phyloP scores from a whole-genome alignment of 2,888 invertebrate species.

The Diadromus collaris region DNA sequence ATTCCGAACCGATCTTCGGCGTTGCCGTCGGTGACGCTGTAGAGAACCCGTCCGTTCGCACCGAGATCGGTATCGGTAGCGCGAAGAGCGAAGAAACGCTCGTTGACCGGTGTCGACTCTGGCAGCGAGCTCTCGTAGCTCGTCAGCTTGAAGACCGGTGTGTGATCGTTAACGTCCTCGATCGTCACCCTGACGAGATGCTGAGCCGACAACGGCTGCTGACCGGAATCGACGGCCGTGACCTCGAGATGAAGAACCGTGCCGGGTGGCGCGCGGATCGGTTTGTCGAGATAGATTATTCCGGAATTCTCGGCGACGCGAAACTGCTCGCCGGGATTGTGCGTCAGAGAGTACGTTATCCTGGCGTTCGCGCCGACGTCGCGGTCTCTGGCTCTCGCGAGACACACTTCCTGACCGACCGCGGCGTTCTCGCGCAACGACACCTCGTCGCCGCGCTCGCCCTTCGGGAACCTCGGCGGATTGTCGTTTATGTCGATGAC shows the following conservation, averaged over 20 bases:
- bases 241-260: conserved; percentile 88
- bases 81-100: conserved; percentile 93
- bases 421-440: conserved; percentile 93
- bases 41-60: conserved; percentile 89
- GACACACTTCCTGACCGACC: conserved; percentile 95
- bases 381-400: conserved; percentile 92
- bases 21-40: conserved; percentile 93
- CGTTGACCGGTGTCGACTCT: conserved; percentile 95
- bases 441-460: conserved; percentile 86
- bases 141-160: conserved; percentile 95
- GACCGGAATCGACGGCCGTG: conserved; percentile 92
- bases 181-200: conserved; percentile 88
- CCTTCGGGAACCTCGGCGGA: conserved; percentile 90
- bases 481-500: conserved; percentile 96
- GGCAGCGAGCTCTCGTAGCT: conserved; percentile 95
- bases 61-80: conserved; percentile 95
- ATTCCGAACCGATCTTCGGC: conserved; percentile 93
- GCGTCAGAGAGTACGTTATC: conserved; percentile 90
- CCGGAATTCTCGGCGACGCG: conserved; percentile 93
- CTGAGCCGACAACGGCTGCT: conserved; percentile 87
- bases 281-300: conserved; percentile 92
- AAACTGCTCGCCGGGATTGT: conserved; percentile 91
- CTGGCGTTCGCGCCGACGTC: conserved; percentile 95
- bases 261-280: conserved; percentile 88
- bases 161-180: conserved; percentile 97